Base-by-base conservation (phyloP, 2,888 invertebrate species). In the Brachycybe producta region DNA sequence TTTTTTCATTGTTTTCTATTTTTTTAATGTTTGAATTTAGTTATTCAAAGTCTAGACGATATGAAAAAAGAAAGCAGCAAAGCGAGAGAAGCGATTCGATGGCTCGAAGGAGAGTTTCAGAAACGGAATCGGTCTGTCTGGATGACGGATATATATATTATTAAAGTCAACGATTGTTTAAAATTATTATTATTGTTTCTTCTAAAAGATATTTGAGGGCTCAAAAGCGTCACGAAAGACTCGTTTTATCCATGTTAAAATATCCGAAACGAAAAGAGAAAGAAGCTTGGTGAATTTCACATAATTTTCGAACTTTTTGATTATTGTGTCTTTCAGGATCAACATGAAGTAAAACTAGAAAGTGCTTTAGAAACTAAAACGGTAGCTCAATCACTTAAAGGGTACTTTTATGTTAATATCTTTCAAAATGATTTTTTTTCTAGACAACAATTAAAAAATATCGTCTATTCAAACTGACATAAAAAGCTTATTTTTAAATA, bases 21-120 rank as follows among this genome's bases (percentile, higher is more conserved):
- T 56, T 77, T 92, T 51, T 85, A 84, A 60, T 84, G 84, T 55
- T 69, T 92, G 64, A 92, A 92, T n/a, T n/a, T n/a, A n/a, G 91
- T 91, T 56, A 77, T 92, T 51, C 85, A 84, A 60, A 84, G 84
- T 55, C 69, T 92, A 64, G 92, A 92, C 66, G 82, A 85, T 60
- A 69, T 88, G 60, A 92, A 94, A 70, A 82, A 84, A 53, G 82
- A 82, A 57, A 82, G 82, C 61, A 78, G 79, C 56, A 77, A 80
- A 55, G 91, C 90, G 1, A 76, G 92, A 46, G 88, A 91, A 64
- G 88, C 87, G 3, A 92, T 91, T 53, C 82, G 92, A 57, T 94
- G 91, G 91, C 71, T 94, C 56, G 92, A 92, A 68, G 72, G 76
- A 32, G 88, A 91, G 64, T 78, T 92, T 56, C 79, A 81, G 57